Conservation (phyloP, 2,113 vertebrate genomes). For the Athene cunicularia region DNA sequence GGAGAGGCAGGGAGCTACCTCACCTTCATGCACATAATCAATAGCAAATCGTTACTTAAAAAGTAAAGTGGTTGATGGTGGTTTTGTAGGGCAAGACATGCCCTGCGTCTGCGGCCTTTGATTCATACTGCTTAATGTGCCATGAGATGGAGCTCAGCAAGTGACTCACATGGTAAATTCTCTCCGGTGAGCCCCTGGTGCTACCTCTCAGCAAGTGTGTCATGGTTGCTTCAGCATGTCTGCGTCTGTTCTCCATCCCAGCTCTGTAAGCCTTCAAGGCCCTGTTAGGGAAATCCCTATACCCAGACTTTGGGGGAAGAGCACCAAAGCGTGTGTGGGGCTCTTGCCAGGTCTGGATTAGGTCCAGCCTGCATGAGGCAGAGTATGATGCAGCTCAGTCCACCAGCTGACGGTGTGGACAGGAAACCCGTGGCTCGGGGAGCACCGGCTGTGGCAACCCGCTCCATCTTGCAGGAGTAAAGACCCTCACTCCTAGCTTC, state of each 20-base stretch:
- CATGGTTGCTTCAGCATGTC: neutral
- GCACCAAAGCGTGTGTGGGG: neutral
- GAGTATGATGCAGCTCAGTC: neutral
- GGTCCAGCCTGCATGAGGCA: neutral
- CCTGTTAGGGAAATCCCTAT: neutral
- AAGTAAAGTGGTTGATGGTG: conserved; percentile 30
- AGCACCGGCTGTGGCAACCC: neutral
- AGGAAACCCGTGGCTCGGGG: neutral
- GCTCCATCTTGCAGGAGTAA: neutral
- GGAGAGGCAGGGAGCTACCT: conserved; percentile 1
- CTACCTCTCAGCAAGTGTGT: neutral
- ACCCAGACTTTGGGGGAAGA: neutral
- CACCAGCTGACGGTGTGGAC: neutral
- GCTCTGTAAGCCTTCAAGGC: neutral
- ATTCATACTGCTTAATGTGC: conserved; percentile 16
- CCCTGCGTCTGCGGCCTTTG: conserved; percentile 36
- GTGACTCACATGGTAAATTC: conserved; percentile 8
- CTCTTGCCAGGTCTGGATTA: neutral
- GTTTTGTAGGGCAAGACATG: conserved; percentile 35
- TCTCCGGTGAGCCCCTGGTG: neutral
- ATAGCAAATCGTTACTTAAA: conserved; percentile 45
- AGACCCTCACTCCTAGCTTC: neutral
- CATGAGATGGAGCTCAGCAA: neutral
- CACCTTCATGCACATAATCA: conserved; percentile 42
- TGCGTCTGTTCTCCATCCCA: neutral